Percentiles rank a stretch among this genome's conserved stretches.
Evolutionary conservation across 2,113 vertebrate species (phyloP).

Genomic region (Butastur rufipennis): DNA sequence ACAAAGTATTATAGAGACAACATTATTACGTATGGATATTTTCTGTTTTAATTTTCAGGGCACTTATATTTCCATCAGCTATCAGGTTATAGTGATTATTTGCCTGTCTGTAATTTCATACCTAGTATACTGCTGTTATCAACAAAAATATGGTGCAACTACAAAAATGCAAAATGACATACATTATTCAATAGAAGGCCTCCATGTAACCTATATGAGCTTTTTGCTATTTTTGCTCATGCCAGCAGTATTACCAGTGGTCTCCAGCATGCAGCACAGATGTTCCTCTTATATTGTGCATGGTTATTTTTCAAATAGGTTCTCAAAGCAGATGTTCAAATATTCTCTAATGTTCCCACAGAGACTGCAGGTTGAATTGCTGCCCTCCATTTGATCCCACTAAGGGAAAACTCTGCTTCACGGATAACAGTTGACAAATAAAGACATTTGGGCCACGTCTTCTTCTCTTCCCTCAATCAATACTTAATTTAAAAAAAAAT

Average conservation of each 20-base stretch:
- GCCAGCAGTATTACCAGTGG: neutral
- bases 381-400: neutral
- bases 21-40: neutral
- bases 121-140: neutral
- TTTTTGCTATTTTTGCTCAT: neutral
- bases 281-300: neutral
- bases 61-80: neutral
- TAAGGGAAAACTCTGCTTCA: neutral
- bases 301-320: conserved; percentile 9
- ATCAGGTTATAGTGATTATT: neutral
- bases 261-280: neutral
- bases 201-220: neutral
- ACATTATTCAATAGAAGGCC: neutral
- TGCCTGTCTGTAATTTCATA: neutral
- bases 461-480: neutral
- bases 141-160: neutral
- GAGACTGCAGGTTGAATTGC: neutral
- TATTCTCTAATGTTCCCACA: neutral
- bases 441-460: neutral
- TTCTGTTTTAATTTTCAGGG: neutral
- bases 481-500: neutral
- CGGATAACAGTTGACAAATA: neutral
- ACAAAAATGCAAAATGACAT: neutral
- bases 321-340: conserved; percentile 24
- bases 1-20: neutral